Conservation (phyloP, 64 coral and sea anemone genomes). For the Montipora foliosa region DNA sequence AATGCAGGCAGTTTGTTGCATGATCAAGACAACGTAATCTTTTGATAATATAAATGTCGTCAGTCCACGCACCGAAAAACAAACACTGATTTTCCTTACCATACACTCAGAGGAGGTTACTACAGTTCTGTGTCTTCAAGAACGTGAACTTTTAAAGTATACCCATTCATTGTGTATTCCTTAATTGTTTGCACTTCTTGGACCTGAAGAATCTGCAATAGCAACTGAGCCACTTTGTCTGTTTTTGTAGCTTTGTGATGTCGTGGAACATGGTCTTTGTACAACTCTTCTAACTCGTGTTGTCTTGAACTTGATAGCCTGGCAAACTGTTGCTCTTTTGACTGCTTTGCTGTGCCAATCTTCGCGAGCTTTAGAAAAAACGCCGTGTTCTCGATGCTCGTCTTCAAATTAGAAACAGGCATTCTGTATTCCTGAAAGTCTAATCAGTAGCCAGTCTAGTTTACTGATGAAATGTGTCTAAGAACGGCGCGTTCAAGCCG, state of each 20-base stretch:
- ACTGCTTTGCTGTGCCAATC: conserved; percentile 20
- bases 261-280: conserved; percentile 55
- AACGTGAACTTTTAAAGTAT: conserved; percentile 68
- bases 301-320: conserved; percentile 30
- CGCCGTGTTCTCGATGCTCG: conserved; percentile 25
- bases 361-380: conserved; percentile 22
- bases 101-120: too few species aligned
- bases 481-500: background rate
- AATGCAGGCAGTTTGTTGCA: too few species aligned
- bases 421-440: background rate
- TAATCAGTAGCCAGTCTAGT: background rate
- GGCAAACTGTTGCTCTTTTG: conserved; percentile 27
- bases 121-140: conserved; percentile 76
- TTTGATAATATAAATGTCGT: too few species aligned
- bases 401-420: conserved; percentile 33
- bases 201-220: conserved; percentile 75
- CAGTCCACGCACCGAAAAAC: too few species aligned
- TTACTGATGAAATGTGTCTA: background rate
- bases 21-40: too few species aligned
- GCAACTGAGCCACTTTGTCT: conserved; percentile 57
- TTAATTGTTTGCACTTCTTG: conserved; percentile 73
- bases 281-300: conserved; percentile 62
- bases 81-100: too few species aligned
- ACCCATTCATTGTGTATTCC: conserved; percentile 70
- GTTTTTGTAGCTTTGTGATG: conserved; percentile 38